Percentiles rank a stretch among this genome's conserved stretches.
Evolutionary conservation across 2,113 vertebrate species (phyloP).

Genomic region (Eulemur macaco): DNA sequence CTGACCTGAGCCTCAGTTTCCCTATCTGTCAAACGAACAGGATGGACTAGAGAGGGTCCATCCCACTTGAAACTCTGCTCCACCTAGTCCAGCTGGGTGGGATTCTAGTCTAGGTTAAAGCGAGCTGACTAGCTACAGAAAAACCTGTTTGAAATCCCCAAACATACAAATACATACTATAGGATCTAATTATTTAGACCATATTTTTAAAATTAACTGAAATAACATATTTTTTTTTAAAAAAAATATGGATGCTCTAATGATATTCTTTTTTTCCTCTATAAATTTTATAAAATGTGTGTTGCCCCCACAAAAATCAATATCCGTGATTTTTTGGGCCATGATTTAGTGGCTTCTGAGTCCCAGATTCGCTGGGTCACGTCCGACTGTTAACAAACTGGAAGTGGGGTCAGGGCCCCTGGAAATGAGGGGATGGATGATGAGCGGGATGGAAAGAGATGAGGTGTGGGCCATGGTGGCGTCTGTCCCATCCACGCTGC

Average conservation of each 20-base stretch:
- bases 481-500: background rate
- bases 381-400: background rate
- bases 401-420: background rate
- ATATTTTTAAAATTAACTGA: background rate
- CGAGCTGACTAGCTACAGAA: background rate
- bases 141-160: background rate
- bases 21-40: background rate
- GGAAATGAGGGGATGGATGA: background rate
- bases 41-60: background rate
- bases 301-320: background rate
- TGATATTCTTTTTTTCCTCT: background rate
- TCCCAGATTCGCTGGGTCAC: background rate
- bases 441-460: background rate
- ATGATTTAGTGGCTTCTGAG: background rate
- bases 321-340: background rate
- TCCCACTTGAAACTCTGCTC: background rate
- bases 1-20: background rate
- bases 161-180: background rate
- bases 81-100: background rate
- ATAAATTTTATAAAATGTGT: conserved; percentile 41
- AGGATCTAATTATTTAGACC: background rate
- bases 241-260: background rate
- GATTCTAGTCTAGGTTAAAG: background rate
- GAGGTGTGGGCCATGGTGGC: background rate
- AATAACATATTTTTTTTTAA: background rate